Percentiles rank a stretch among this genome's conserved stretches.
phyloP scores from a whole-genome alignment of 2,888 invertebrate species.

The Leptura quadrifasciata region DNA sequence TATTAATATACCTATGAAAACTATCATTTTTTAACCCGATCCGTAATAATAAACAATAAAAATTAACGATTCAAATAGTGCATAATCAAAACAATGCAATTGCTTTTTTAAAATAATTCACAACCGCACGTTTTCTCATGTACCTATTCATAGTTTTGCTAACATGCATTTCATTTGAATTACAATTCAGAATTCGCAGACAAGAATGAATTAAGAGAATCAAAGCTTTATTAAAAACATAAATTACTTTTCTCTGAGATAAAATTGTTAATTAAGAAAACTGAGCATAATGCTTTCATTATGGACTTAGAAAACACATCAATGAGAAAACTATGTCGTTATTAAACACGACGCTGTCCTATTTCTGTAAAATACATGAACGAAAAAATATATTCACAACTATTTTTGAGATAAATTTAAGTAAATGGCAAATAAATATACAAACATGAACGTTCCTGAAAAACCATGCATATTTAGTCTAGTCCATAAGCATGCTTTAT shows the following conservation, averaged over 20 bases:
- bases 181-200: not conserved
- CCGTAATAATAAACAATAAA: not conserved
- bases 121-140: not conserved
- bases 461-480: too few species aligned
- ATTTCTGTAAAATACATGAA: too few species aligned
- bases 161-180: not conserved
- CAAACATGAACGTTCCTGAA: too few species aligned
- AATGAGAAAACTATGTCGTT: not conserved
- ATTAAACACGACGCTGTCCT: too few species aligned
- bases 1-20: too few species aligned
- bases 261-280: not conserved
- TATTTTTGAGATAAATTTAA: too few species aligned
- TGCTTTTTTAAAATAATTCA: not conserved
- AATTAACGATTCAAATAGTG: not conserved
- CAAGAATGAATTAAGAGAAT: slow-evolving; percentile 2
- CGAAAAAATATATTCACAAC: too few species aligned
- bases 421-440: too few species aligned
- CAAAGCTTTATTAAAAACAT: slow-evolving; percentile 5
- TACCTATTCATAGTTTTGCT: not conserved
- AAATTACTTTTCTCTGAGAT: not conserved
- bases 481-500: too few species aligned
- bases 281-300: not conserved
- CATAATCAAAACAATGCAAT: not conserved
- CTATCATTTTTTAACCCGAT: not conserved
- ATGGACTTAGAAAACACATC: not conserved